phyloP scores from a whole-genome alignment of 2,113 vertebrate species.

The Mola mola region DNA sequence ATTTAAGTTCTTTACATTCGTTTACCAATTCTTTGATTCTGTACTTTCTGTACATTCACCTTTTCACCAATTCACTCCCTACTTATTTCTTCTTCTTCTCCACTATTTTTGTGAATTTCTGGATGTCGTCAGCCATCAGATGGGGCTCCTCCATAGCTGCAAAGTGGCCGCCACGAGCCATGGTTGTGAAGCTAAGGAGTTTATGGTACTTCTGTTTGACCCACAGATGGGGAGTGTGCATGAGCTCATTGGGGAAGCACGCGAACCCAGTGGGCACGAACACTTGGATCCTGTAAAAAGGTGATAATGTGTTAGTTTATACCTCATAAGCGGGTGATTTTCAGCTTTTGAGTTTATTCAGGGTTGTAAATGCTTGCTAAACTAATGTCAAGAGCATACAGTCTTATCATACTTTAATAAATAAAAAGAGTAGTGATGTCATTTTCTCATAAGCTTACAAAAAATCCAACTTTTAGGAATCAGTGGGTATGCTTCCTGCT shows the following conservation, averaged over 20 bases:
- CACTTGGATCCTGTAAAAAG: conserved; percentile 74
- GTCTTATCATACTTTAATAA: no score
- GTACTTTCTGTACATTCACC: neutral
- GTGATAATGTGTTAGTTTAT: neutral
- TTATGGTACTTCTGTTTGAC: conserved; percentile 79
- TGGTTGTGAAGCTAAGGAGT: conserved; percentile 77
- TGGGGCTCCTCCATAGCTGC: conserved; percentile 89
- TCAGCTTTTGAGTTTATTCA: no score
- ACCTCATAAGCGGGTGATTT: no score
- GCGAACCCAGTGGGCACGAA: conserved; percentile 83
- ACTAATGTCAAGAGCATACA: no score
- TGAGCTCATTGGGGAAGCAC: conserved; percentile 85
- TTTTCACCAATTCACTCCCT: neutral
- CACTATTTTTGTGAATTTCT: conserved; percentile 82
- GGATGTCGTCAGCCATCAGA: conserved; percentile 87
- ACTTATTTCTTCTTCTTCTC: conserved; percentile 69
- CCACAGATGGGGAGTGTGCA: conserved; percentile 81
- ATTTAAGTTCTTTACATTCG: no score
- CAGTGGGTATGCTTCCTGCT: no score
- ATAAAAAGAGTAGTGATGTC: no score
- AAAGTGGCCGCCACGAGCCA: conserved; percentile 87
- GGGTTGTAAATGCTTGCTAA: no score
- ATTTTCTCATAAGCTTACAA: no score
- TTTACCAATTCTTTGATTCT: no score
- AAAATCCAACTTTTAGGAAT: no score